Evolutionary conservation across 2,113 vertebrate species (phyloP), one percentile per base, ranked within the genome.

Genomic region (Lynx canadensis): DNA sequence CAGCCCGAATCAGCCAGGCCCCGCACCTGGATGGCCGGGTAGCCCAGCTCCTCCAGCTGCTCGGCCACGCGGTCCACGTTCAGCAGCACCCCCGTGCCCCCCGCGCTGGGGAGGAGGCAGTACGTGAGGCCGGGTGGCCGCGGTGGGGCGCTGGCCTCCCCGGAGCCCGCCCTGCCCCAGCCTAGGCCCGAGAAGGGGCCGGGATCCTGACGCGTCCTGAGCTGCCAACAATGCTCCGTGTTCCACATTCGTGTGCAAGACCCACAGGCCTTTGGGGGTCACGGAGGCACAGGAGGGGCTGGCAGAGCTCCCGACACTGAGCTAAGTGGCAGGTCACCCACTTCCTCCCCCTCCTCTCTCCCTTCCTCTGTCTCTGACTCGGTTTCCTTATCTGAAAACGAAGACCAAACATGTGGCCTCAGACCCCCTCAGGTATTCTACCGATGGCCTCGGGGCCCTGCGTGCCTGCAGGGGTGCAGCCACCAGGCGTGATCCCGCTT

Each of bases 1-100:
- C 99, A 99, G 41, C 99, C 99, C 0, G 99, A 99, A 97, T 99
- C 99, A 0, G 99, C 99, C 97, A 99, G 98, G 87, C 99, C 99
- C 94, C 99, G 99, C 63, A 99, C 99, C 97, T 99, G 99, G 97
- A 99, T 99, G 69, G 98, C 99, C 0, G 99, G 98, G 87, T 99
- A 99, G 1, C 99, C 99, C 98, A 99, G 98, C 66, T 99, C 99
- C 97, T 99, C 99, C 98, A 99, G 99, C 95, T 99, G 99, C 94
- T 99, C 99, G 0, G 99, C 99, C 92, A 99, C 99, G 0, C 98
- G 98, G 93, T 99, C 99, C 97, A 99, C 99, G 0, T 99, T 99
- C 95, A 99, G 98, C 92, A 99, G 99, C 83, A 99, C 99, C 12
- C 99, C 99, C 0, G 99, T 99, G 41, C 99, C 99, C 10, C 99